Evolutionary conservation across 2,797 vertebrate genomes (phyloP).

Genomic region (Protonibea diacanthus): DNA sequence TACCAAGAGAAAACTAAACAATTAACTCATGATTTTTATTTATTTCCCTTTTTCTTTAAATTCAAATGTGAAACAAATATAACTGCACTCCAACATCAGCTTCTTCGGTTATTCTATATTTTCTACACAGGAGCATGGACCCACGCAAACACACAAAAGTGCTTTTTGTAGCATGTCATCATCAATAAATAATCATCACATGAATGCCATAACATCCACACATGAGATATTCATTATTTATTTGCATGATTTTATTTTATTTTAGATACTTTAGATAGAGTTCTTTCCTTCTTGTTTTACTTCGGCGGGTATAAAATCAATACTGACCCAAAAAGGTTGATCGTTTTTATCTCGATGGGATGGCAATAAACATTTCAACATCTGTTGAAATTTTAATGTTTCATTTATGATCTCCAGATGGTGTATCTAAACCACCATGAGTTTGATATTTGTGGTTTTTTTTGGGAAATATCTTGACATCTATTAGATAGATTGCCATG

Average conservation of each 20-base stretch:
- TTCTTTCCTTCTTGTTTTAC: not conserved
- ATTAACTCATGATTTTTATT: not conserved
- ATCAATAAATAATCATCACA: conserved; percentile 58
- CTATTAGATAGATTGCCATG: not conserved
- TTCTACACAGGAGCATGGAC: not conserved
- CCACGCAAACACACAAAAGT: conserved; percentile 4
- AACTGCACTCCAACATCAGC: not conserved
- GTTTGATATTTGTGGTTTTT: not conserved
- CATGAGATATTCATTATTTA: conserved; percentile 41
- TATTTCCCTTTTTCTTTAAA: not conserved
- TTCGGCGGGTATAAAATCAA: not conserved
- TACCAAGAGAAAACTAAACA: not conserved
- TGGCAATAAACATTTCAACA: not conserved
- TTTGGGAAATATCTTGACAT: not conserved
- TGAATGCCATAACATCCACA: not conserved
- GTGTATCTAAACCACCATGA: not conserved
- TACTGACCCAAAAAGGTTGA: no score
- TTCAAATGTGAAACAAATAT: not conserved
- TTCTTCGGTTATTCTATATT: not conserved
- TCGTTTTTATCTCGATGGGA: no score
- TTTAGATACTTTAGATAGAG: conserved; percentile 9
- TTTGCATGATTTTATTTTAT: conserved; percentile 22
- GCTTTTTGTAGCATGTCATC: conserved; percentile 34
- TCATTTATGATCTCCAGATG: not conserved
- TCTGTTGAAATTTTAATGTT: not conserved